Conservation (phyloP, 35 echinoderm and acorn worm genomes). For the Anneissia japonica region DNA sequence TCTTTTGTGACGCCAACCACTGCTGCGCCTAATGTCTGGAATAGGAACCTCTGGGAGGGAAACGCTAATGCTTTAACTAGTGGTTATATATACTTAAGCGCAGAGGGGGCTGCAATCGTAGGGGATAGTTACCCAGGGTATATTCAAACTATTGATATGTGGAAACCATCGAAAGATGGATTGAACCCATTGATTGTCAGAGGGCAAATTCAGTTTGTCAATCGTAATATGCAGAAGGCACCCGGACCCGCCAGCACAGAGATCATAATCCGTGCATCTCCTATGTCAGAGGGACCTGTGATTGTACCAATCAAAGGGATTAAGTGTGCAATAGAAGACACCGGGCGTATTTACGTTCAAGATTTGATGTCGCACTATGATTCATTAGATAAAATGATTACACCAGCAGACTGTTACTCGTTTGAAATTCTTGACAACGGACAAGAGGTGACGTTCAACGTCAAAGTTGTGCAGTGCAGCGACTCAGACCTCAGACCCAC, state of each 20-base stretch:
- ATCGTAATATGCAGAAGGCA: neutral
- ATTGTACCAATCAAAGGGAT: neutral
- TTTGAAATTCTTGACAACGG: conserved; percentile 9
- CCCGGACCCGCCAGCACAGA: neutral
- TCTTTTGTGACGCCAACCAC: neutral
- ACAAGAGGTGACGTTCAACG: neutral
- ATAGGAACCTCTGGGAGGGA: conserved; percentile 1
- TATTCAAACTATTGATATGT: neutral
- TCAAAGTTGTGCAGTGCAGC: neutral
- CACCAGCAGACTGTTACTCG: neutral
- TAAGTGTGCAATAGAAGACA: neutral
- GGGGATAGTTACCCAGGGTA: neutral
- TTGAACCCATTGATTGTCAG: neutral
- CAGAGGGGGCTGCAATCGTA: neutral
- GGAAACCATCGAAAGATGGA: neutral
- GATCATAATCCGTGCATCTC: neutral
- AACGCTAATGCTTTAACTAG: neutral
- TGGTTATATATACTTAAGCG: conserved; percentile 3
- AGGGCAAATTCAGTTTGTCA: conserved; percentile 3
- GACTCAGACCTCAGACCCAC: neutral
- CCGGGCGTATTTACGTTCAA: neutral
- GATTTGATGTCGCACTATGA: neutral
- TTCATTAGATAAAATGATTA: neutral
- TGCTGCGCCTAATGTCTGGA: neutral
- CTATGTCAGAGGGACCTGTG: neutral